Base-by-base conservation (phyloP, 1,140 invertebrate genomes). In the Tetranychus urticae region DNA sequence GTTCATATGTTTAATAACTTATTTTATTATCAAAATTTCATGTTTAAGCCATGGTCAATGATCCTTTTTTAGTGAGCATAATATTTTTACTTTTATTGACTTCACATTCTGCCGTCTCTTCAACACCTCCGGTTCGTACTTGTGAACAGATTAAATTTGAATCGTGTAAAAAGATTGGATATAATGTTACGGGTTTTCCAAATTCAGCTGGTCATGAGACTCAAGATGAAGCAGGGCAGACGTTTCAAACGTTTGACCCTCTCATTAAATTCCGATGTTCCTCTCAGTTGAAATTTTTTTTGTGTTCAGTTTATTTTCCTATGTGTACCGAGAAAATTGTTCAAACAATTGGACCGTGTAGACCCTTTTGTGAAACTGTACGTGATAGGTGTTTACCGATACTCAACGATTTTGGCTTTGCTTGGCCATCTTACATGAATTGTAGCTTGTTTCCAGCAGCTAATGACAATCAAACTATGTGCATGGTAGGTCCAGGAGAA, bases 171-270 rank as follows among this genome's bases (percentile, higher is more conserved):
- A 83, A 92, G 68, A 85, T 97, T 60, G 80, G 80, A 39, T 97
- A 97, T 72, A 97, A 97, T 72, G 78, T 84, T 72, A 97, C 92
- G 1, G 92, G 93, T 62, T 90, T 94, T 82, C 92, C 91, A 3
- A 97, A 97, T 75, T 70, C 94, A 42, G 75, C 97, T 64, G 83
- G 86, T 58, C 93, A 97, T 68, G 81, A 84, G 58, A 90, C 84
- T 66, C 91, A 98, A 74, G 86, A 94, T 67, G 92, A 97, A 67
- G 94, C 93, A 23, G 91, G 85, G 1, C 74, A 85, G 58, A 90
- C 96, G 67, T 82, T 97, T 0, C 85, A 93, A 70, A 85, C 91
- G 69, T 97, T 89, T 70, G 86, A 85, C 61, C 89, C 93, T 2
- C 73, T 98, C 14, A 84, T 97, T 1, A 93, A 97, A 76, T 82